Percentiles rank a stretch among this genome's conserved stretches.
These are phyloP conservation scores for Channa maculata DNA, from an alignment of 2,113 vertebrate species.

Conservation along the genomic window DNA sequence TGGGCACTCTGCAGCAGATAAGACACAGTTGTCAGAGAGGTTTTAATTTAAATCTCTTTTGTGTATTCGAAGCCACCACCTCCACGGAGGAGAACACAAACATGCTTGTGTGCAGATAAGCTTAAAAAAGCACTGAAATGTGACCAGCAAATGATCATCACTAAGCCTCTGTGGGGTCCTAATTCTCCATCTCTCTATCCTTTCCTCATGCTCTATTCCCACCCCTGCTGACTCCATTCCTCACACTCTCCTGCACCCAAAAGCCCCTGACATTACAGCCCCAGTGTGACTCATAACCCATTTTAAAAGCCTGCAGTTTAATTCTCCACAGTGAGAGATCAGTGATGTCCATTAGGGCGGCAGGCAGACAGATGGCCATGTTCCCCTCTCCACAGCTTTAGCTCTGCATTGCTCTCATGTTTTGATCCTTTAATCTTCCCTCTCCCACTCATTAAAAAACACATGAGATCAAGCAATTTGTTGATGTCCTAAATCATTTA, in stretches of 20 bases:
- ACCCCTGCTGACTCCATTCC: slow-evolving; percentile 17
- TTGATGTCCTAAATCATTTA: not conserved
- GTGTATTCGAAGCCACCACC: not conserved
- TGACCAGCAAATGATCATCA: slow-evolving; percentile 27
- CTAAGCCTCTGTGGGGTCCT: slow-evolving; percentile 37
- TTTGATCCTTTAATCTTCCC: slow-evolving; percentile 32
- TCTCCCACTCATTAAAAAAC: slow-evolving; percentile 7
- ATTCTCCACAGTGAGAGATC: slow-evolving; percentile 67
- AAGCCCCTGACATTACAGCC: slow-evolving; percentile 23
- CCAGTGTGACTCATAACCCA: slow-evolving; percentile 60
- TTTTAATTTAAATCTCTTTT: not conserved
- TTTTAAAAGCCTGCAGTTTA: slow-evolving; percentile 74
- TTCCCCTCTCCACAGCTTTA: slow-evolving; percentile 49
- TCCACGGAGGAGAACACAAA: slow-evolving; percentile 3
- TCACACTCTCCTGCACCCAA: slow-evolving; percentile 9
- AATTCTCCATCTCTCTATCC: slow-evolving; percentile 33
- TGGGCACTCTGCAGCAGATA: slow-evolving; percentile 89
- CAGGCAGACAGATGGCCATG: slow-evolving; percentile 72
- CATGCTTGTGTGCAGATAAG: not conserved
- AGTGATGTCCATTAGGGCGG: slow-evolving; percentile 69
- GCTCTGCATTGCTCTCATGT: slow-evolving; percentile 38
- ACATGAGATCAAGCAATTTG: not conserved
- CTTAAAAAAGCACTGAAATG: slow-evolving; percentile 16
- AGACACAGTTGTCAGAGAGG: not conserved
- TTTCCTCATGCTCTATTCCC: slow-evolving; percentile 13